Evolutionary conservation across 2,888 invertebrate species (phyloP), one percentile per base, ranked within the genome.

Genomic region (Eulithis testata): DNA sequence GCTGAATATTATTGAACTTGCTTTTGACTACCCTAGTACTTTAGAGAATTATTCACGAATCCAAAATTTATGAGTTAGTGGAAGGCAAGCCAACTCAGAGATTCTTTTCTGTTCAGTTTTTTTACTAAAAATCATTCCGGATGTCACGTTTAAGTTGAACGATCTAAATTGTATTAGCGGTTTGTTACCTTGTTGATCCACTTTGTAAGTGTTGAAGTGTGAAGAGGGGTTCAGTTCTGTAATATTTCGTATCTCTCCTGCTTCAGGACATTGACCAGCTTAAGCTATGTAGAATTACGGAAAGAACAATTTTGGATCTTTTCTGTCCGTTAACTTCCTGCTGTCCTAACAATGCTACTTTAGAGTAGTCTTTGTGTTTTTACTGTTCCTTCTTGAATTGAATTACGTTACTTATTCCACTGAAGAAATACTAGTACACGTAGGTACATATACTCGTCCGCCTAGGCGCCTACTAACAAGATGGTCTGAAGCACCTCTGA

Each of bases 71-170:
- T 36, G 11, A 82, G 75, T 85, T 81, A 83, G 79, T 81, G 83
- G 81, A 82, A 81, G 81, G 76, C 80, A 81, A 65, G 70, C 67
- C 72, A 63, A 71, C 71, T 62, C 72, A 72, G 76, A 77, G 8
- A 47, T 8, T 47, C 47, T 12, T 7, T 21, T 9, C 9, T 21
- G 47, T 47, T 12, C 0, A 8, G 14, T 31, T 80, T 80, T 80
- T 77, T 73, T 43, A 72, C 69, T 73, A 57, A 75, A 78, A 76
- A 80, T 77, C 69, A 40, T 53, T 75, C 85, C 91, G 91, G 90
- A 89, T 81, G 88, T 90, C 91, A 91, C 91, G 91, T 89, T 76
- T 79, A 79, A 86, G 87, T 87, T 88, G 87, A 89, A 90, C 72
- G 88, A 84, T 89, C 89, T 84, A 82, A 84, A 80, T 84, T 81